These are phyloP conservation scores for Calephelis nemesis DNA, from an alignment of 1,140 invertebrate species.

Conservation along the genomic window DNA sequence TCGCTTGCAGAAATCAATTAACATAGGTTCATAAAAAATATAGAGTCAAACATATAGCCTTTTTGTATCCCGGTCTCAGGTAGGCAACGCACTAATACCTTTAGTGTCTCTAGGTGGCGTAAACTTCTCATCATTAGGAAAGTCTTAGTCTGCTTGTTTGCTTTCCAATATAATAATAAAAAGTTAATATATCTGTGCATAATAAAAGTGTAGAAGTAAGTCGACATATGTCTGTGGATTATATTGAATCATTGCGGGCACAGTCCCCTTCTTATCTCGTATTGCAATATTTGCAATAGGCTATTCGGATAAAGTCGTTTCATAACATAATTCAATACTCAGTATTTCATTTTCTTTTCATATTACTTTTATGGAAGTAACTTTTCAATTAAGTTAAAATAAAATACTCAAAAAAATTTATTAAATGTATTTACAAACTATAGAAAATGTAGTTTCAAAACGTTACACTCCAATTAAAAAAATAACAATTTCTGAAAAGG, in stretches of 20 bases:
- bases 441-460: neutral
- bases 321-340: conserved; percentile 44
- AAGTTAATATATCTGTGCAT: conserved; percentile 54
- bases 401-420: neutral
- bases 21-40: no score
- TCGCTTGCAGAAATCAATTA: no score
- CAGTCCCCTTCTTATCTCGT: conserved; percentile 44
- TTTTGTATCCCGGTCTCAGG: no score
- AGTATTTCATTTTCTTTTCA: conserved; percentile 22
- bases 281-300: conserved; percentile 52
- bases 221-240: conserved; percentile 62
- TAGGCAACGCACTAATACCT: no score
- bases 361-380: conserved; percentile 5
- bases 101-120: no score
- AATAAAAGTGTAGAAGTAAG: conserved; percentile 59
- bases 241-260: conserved; percentile 59
- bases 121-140: no score
- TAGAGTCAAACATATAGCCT: no score
- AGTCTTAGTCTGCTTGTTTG: no score
- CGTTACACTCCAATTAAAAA: no score
- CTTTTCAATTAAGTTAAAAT: conserved; percentile 9
- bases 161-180: no score
- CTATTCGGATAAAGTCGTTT: conserved; percentile 43
- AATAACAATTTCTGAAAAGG: no score
- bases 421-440: neutral